phyloP scores from a whole-genome alignment of 2,797 vertebrate species.

The Carapus acus region DNA sequence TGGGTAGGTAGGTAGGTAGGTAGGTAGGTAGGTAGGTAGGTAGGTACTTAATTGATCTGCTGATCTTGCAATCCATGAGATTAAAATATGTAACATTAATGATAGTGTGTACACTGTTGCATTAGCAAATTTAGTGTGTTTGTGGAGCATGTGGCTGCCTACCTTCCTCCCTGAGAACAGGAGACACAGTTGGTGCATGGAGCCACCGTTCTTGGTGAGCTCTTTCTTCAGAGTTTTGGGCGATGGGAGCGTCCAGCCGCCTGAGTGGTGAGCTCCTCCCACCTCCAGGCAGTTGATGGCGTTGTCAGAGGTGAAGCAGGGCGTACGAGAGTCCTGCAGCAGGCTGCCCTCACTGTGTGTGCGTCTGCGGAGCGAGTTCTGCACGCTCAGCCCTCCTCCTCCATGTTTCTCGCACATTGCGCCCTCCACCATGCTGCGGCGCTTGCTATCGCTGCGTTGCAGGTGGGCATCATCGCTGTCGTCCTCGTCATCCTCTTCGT shows the following conservation, averaged over 20 bases:
- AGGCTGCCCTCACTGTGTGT: slow-evolving; percentile 96
- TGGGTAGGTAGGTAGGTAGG: slow-evolving; percentile 6
- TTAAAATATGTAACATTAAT: too few species aligned
- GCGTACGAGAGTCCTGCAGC: slow-evolving; percentile 81
- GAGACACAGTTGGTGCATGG: slow-evolving; percentile 90
- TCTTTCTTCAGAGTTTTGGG: slow-evolving; percentile 92
- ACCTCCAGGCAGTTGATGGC: slow-evolving; percentile 85
- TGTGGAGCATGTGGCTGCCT: slow-evolving; percentile 27
- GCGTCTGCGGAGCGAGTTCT: slow-evolving; percentile 86
- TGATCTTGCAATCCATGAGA: too few species aligned
- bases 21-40: background rate
- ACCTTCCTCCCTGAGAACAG: slow-evolving; percentile 93
- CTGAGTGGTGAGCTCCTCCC: slow-evolving; percentile 57
- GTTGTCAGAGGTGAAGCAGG: slow-evolving; percentile 90
- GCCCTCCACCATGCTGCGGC: slow-evolving; percentile 87
- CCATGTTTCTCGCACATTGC: slow-evolving; percentile 75
- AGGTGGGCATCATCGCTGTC: slow-evolving; percentile 82
- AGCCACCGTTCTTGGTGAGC: slow-evolving; percentile 85
- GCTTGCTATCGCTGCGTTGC: slow-evolving; percentile 75
- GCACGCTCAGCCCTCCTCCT: slow-evolving; percentile 76
- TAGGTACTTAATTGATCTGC: too few species aligned
- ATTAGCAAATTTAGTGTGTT: background rate
- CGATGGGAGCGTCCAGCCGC: slow-evolving; percentile 84
- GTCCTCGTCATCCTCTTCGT: slow-evolving; percentile 74
- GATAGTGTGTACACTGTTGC: background rate